Conservation (phyloP, 2,888 invertebrate species). For the Odontocolon sp. region DNA sequence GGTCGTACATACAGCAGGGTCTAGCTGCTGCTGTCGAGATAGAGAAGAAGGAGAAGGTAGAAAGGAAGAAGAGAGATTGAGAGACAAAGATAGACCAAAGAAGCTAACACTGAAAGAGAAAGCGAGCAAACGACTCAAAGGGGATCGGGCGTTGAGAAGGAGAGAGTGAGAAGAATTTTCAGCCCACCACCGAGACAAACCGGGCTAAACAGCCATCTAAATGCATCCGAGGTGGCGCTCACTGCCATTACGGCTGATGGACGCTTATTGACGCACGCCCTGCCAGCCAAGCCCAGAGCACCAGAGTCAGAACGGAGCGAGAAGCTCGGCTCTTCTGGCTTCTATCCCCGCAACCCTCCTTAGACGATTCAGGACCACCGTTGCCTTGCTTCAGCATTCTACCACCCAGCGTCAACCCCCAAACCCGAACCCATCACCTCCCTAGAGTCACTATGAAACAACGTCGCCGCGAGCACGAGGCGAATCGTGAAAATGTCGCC, state of each 20-base stretch:
- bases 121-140: conserved; percentile 8
- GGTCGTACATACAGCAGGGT: conserved; percentile 19
- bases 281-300: conserved; percentile 71
- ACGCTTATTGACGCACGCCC: conserved; percentile 81
- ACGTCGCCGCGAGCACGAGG: conserved; percentile 49
- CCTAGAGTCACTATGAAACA: conserved; percentile 56
- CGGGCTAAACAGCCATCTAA: conserved; percentile 81
- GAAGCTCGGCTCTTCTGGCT: conserved; percentile 70
- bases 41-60: conserved; percentile 25
- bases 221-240: conserved; percentile 81
- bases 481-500: conserved; percentile 62
- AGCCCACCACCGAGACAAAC: conserved; percentile 79
- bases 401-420: conserved; percentile 56
- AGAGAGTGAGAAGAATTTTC: conserved; percentile 61
- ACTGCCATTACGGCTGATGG: conserved; percentile 81
- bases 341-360: conserved; percentile 51
- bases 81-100: conserved; percentile 32
- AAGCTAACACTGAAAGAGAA: conserved; percentile 36
- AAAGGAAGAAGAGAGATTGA: conserved; percentile 16
- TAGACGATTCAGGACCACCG: conserved; percentile 63
- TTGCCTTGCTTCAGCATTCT: conserved; percentile 53
- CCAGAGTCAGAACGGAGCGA: conserved; percentile 52
- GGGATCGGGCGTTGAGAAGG: conserved; percentile 22
- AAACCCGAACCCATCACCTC: conserved; percentile 25
- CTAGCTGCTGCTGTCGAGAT: conserved; percentile 28